These are phyloP conservation scores for Pentamera pediparva DNA, from an alignment of 53 echinoderm and acorn worm species.

Conservation along the genomic window DNA sequence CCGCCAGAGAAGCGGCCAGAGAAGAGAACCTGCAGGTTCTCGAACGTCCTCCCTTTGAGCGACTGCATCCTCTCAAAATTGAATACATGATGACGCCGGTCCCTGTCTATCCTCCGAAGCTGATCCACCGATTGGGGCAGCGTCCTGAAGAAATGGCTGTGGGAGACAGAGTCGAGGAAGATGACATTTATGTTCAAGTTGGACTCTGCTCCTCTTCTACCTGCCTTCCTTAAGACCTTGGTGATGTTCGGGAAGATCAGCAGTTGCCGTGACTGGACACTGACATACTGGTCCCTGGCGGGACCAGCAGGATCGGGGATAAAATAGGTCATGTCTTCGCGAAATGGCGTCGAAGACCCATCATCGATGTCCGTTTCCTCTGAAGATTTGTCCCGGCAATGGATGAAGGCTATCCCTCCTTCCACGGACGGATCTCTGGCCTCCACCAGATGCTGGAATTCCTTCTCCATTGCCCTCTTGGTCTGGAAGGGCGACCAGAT, in stretches of 20 bases:
- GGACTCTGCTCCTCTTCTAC: not conserved
- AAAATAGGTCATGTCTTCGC: too few species aligned
- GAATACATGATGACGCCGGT: conserved; percentile 35
- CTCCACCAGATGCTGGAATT: not conserved
- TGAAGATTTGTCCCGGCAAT: not conserved
- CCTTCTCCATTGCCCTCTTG: not conserved
- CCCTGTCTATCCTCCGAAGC: conserved; percentile 35
- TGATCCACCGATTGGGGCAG: conserved; percentile 57
- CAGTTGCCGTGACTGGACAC: not conserved
- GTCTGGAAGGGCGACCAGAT: not conserved
- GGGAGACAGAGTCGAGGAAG: conserved; percentile 79
- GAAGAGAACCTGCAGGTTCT: conserved; percentile 66
- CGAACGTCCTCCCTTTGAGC: conserved; percentile 75
- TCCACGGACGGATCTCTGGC: conserved; percentile 3
- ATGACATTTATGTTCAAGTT: conserved; percentile 66
- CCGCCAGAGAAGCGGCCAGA: conserved; percentile 56
- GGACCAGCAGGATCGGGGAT: not conserved
- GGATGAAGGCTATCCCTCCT: conserved; percentile 13
- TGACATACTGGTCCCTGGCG: not conserved
- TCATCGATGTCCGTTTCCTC: not conserved
- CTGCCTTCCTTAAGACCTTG: not conserved
- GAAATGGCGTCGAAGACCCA: too few species aligned
- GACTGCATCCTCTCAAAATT: conserved; percentile 79
- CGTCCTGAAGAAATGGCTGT: conserved; percentile 73
- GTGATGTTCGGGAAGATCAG: conserved; percentile 19